A percentile compares a stretch with the other conserved stretches of the same genome.
phyloP scores from a whole-genome alignment of 2,113 vertebrate genomes.

The Tylochromis polylepis region DNA sequence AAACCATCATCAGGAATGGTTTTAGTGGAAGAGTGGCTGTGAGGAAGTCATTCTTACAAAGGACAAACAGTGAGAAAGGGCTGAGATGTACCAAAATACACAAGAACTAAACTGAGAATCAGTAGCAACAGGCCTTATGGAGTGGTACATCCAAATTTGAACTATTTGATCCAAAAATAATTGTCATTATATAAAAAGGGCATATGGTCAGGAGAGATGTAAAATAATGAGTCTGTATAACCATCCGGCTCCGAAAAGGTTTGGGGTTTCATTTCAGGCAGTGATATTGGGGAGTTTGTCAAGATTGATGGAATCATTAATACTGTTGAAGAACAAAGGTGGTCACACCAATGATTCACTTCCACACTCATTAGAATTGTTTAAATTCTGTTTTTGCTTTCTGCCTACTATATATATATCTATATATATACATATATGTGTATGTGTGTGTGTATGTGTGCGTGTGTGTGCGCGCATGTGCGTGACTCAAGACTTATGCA shows the following conservation, averaged over 20 bases:
- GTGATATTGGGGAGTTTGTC: not conserved
- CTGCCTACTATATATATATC: too few species aligned
- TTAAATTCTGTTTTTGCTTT: too few species aligned
- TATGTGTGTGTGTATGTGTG: too few species aligned
- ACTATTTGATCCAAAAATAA: not conserved
- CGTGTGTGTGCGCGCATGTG: too few species aligned
- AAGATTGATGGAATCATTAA: not conserved
- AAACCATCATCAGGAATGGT: not conserved
- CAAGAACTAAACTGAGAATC: not conserved
- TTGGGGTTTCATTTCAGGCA: not conserved
- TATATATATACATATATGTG: too few species aligned
- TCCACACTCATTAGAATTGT: too few species aligned
- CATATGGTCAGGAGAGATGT: not conserved
- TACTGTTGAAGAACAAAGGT: not conserved
- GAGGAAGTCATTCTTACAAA: not conserved
- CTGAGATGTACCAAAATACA: not conserved
- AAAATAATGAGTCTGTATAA: not conserved
- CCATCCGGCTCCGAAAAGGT: fast-evolving
- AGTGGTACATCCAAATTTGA: not conserved
- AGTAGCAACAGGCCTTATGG: fast-evolving
- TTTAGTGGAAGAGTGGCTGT: not conserved
- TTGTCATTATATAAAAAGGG: not conserved
- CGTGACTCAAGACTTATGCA: not conserved
- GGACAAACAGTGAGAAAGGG: not conserved
- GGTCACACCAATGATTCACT: too few species aligned